These are phyloP conservation scores for Nannoperca obscura DNA, from an alignment of 2,797 vertebrate genomes.

Conservation along the genomic window DNA sequence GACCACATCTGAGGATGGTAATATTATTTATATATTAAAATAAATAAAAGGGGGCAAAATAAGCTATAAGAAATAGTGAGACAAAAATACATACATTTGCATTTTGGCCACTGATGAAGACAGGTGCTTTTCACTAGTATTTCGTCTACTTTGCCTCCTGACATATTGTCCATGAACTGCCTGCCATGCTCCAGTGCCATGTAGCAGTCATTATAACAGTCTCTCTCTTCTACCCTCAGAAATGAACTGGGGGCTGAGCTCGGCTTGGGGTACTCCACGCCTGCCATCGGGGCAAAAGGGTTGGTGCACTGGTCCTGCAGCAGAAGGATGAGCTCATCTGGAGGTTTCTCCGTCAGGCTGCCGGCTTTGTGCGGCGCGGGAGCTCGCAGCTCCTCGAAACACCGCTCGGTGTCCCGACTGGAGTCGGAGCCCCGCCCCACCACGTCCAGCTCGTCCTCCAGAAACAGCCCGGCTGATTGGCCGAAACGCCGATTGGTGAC, in stretches of 20 bases:
- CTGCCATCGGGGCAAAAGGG: slow-evolving; percentile 93
- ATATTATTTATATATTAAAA: background rate
- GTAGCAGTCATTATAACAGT: slow-evolving; percentile 98
- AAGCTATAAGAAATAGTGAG: background rate
- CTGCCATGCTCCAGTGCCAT: slow-evolving; percentile 97
- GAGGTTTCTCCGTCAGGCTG: slow-evolving; percentile 90
- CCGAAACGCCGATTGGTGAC: slow-evolving; percentile 98
- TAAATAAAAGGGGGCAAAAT: rapidly evolving
- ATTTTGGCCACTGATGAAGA: slow-evolving; percentile 97
- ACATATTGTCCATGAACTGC: slow-evolving; percentile 99
- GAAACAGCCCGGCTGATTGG: slow-evolving; percentile 95
- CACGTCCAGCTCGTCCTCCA: slow-evolving; percentile 98
- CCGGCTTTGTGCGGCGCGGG: slow-evolving; percentile 85
- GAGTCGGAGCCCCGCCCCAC: slow-evolving; percentile 94
- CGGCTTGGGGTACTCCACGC: slow-evolving; percentile 85
- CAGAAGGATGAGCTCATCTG: slow-evolving; percentile 94
- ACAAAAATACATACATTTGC: slow-evolving; percentile 84
- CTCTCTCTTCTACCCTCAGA: slow-evolving; percentile 92
- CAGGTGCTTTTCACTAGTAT: slow-evolving; percentile 96
- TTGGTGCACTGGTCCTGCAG: slow-evolving; percentile 98
- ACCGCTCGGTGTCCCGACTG: slow-evolving; percentile 93
- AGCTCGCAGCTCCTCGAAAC: slow-evolving; percentile 92
- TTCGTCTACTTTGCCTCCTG: slow-evolving; percentile 98
- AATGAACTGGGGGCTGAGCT: slow-evolving; percentile 72
- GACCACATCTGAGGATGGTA: background rate